These are phyloP conservation scores for Neoitamus cyanurus DNA, from an alignment of 2,888 invertebrate genomes.

Conservation along the genomic window DNA sequence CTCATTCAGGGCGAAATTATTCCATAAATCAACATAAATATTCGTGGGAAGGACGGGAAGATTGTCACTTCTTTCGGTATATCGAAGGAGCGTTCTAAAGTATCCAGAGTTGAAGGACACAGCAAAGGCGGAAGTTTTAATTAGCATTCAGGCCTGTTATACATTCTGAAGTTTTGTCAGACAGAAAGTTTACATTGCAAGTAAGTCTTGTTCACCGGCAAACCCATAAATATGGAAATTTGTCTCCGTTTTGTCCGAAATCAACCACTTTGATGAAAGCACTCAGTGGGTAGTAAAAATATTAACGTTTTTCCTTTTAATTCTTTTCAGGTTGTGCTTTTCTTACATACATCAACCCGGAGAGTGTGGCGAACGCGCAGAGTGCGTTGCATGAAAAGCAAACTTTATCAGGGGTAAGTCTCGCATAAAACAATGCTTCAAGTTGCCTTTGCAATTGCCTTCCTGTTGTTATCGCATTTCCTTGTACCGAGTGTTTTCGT, in stretches of 20 bases:
- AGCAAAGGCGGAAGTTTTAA: conserved; percentile 44
- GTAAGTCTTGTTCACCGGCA: conserved; percentile 29
- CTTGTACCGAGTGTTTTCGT: conserved; percentile 32
- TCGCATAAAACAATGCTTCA: background rate
- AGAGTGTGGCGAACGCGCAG: conserved; percentile 94
- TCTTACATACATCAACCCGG: conserved; percentile 96
- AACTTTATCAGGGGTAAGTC: conserved; percentile 97
- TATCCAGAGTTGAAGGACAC: conserved; percentile 12
- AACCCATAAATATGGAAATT: conserved; percentile 42
- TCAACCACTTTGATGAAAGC: background rate
- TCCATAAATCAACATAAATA: conserved; percentile 49
- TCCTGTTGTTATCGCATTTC: conserved; percentile 38
- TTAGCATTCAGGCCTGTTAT: conserved; percentile 44
- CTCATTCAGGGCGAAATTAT: conserved; percentile 40
- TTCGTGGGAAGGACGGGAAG: conserved; percentile 3
- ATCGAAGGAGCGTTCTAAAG: background rate
- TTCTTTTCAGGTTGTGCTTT: conserved; percentile 92
- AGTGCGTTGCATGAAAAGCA: conserved; percentile 96
- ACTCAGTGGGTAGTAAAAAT: background rate
- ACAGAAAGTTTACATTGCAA: conserved; percentile 29
- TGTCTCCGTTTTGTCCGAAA: conserved; percentile 28
- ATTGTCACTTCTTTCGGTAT: conserved; percentile 11
- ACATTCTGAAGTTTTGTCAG: conserved; percentile 36
- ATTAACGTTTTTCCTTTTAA: background rate
- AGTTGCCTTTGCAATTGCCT: conserved; percentile 30